Conservation (phyloP, 2,797 vertebrate genomes). For the Helicolenus hilgendorfi region DNA sequence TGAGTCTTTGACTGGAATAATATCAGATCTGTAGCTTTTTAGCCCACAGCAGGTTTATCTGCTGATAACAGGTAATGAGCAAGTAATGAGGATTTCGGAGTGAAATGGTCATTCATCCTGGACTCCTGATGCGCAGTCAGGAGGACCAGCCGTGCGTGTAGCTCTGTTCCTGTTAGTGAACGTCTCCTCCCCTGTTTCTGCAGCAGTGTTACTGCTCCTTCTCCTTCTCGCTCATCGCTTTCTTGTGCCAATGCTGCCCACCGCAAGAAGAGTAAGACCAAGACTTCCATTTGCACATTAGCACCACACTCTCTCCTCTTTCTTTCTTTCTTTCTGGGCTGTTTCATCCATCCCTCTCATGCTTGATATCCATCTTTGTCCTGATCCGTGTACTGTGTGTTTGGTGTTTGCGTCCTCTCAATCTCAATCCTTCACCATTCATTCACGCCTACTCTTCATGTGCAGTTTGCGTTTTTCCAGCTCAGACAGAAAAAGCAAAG, state of each 20-base stretch:
- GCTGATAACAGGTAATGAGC: slow-evolving; percentile 4
- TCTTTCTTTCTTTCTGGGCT: slow-evolving; percentile 33
- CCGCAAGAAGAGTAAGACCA: slow-evolving; percentile 80
- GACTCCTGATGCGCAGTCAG: slow-evolving; percentile 84
- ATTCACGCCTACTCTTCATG: slow-evolving; percentile 84
- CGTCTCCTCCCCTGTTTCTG: slow-evolving; percentile 88
- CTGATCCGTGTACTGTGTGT: slow-evolving; percentile 64
- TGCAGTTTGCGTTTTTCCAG: slow-evolving; percentile 69
- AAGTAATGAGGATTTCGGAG: slow-evolving; percentile 40
- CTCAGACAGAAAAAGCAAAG: slow-evolving; percentile 45
- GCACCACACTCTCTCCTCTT: slow-evolving; percentile 45
- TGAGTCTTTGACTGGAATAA: neutral
- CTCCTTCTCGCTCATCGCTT: slow-evolving; percentile 68
- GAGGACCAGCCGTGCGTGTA: slow-evolving; percentile 77
- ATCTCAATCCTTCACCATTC: slow-evolving; percentile 67
- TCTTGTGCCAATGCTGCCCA: slow-evolving; percentile 78
- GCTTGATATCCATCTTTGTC: slow-evolving; percentile 78
- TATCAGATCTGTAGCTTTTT: neutral
- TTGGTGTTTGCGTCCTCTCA: slow-evolving; percentile 64
- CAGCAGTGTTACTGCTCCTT: slow-evolving; percentile 80
- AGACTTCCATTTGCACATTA: slow-evolving; percentile 67
- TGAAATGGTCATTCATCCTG: slow-evolving; percentile 60
- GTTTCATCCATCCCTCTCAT: slow-evolving; percentile 55
- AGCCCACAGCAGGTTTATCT: neutral
- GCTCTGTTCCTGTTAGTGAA: slow-evolving; percentile 59